These are phyloP conservation scores for Climacteris rufus DNA, from an alignment of 2,113 vertebrate genomes.

Conservation along the genomic window DNA sequence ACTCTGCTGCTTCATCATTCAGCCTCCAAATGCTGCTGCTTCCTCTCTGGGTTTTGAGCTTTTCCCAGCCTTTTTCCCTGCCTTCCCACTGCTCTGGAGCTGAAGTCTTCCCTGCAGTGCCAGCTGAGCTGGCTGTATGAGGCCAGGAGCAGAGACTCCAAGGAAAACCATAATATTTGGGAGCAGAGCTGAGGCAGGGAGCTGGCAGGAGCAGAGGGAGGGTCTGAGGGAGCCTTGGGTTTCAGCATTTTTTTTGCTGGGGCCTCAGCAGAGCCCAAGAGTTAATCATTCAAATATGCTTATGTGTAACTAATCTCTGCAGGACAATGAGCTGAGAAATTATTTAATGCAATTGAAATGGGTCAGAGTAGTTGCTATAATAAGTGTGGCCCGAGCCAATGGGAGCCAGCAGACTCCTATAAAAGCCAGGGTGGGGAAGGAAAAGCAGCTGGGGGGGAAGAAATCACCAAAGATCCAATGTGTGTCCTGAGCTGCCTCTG, in stretches of 20 bases:
- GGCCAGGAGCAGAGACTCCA: background rate
- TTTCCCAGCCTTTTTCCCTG: background rate
- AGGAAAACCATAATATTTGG: background rate
- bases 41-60: background rate
- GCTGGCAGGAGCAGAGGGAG: background rate
- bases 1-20: background rate
- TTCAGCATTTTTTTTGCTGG: conserved; percentile 16
- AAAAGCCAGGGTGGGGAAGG: conserved; percentile 36
- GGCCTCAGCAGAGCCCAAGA: conserved; percentile 46
- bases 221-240: background rate
- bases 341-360: conserved; percentile 17
- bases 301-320: conserved; percentile 28
- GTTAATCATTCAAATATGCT: conserved; percentile 71
- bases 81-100: background rate
- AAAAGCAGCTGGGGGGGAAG: background rate
- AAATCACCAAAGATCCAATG: background rate
- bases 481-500: background rate
- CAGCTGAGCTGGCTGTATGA: background rate
- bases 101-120: background rate
- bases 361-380: conserved; percentile 5
- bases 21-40: background rate
- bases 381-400: background rate
- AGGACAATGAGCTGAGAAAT: conserved; percentile 53
- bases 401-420: conserved; percentile 6
- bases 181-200: background rate